Evolutionary conservation across 2,888 invertebrate genomes (phyloP), one percentile per base, ranked within the genome.

Genomic region (Cyclophora punctaria): DNA sequence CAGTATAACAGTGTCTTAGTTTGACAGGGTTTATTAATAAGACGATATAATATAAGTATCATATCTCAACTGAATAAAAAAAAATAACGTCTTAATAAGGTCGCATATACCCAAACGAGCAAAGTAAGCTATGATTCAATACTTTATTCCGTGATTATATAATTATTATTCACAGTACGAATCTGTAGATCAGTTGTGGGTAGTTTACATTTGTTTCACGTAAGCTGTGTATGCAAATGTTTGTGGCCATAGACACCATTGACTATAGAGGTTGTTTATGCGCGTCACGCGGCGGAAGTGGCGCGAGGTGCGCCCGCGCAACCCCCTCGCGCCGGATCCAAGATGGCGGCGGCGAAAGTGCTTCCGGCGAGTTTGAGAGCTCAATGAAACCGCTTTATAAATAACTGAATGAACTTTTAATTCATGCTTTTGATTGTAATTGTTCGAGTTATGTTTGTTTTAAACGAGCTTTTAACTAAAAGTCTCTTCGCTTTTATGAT

Each of bases 281-380:
- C 83, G 70, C 79, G 78, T 84, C 83, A 86, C 83, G 83, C 83
- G 80, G 74, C 84, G 86, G 86, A 87, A 85, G 80, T 68, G 69
- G 72, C 69, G 75, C 70, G 80, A 78, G 82, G 80, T 81, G 85
- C 79, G 86, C 83, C 70, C 69, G 86, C 83, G 81, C 76, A 67
- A 50, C 63, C 66, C 73, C 74, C 79, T 45, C 78, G 78, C 74
- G 80, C 85, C 86, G 87, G 87, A 86, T 86, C 83, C 86, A 86
- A 83, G 67, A 87, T 87, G 86, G 87, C 88, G 71, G 73, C 77
- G 83, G 86, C 85, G 84, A 87, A 87, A 87, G 88, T 86, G 83
- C 82, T 87, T 88, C 88, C 88, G 88, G 60, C 69, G 67, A 73
- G 73, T 77, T 81, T 77, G 74, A 77, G 72, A 78, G 80, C 78